These are phyloP conservation scores for Dendrolimus houi DNA, from an alignment of 2,888 invertebrate genomes.

Conservation along the genomic window DNA sequence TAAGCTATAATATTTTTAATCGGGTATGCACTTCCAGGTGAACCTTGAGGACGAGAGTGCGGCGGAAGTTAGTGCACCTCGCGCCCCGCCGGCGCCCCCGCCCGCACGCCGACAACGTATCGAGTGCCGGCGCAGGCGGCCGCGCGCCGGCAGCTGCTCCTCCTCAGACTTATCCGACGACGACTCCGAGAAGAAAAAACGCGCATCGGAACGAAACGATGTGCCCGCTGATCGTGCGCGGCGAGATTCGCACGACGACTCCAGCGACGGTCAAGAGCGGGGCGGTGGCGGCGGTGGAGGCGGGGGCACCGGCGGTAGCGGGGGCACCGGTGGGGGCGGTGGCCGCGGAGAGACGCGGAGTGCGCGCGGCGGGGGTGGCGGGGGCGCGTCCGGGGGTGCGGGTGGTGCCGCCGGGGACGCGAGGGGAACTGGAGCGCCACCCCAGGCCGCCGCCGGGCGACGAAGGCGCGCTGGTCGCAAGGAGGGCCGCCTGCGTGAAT, in stretches of 20 bases:
- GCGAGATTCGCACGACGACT: conserved; percentile 89
- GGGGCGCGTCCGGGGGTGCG: conserved; percentile 20
- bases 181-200: conserved; percentile 89
- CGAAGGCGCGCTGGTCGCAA: conserved; percentile 60
- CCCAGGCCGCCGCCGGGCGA: conserved; percentile 33
- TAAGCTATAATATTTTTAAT: not conserved
- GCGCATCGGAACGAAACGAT: conserved; percentile 80
- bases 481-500: conserved; percentile 80
- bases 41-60: conserved; percentile 48
- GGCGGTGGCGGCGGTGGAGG: conserved; percentile 75
- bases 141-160: conserved; percentile 87
- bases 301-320: conserved; percentile 27
- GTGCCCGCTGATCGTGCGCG: conserved; percentile 78
- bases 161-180: conserved; percentile 96
- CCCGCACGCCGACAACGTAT: conserved; percentile 50
- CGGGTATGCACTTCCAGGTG: conserved; percentile 19
- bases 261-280: conserved; percentile 89
- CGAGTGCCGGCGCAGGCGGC: conserved; percentile 52
- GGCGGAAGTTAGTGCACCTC: conserved; percentile 21
- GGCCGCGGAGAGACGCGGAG: conserved; percentile 21
- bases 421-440: conserved; percentile 18
- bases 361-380: conserved; percentile 29
- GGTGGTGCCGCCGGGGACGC: conserved; percentile 31
- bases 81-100: conserved; percentile 45
- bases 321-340: conserved; percentile 28